Evolutionary conservation across 2,888 invertebrate genomes (phyloP), one percentile per base, ranked within the genome.

Genomic region (Boloria euphrosyne): DNA sequence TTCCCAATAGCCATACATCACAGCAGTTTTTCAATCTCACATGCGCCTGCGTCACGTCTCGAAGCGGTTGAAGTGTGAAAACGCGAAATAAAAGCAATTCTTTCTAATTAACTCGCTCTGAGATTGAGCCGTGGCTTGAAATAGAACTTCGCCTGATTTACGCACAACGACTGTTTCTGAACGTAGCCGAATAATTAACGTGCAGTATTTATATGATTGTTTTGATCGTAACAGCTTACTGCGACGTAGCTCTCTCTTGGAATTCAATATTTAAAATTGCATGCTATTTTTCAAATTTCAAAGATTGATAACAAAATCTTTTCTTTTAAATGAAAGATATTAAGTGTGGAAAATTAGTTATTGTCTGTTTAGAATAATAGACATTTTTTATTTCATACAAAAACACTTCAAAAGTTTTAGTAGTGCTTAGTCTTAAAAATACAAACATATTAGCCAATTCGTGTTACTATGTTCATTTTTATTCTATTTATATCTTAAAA

Each of bases 1-100:
- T 65, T 65, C 77, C 73, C 75, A 76, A 77, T 75, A 74, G 78
- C 76, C 70, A 81, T 83, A 80, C 81, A 83, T 88, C 84, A 86
- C 80, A 78, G 75, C 77, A 82, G 80, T 84, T 58, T 86, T 87
- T 85, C 80, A 31, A 63, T 66, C 55, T 63, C 44, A 10, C 49
- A 57, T 79, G 73, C 78, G 77, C 77, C 82, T 84, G 81, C 83
- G 88, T 89, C 89, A 87, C 81, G 77, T 81, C 80, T 79, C 76
- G 75, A 69, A 13, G 44, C 79, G 78, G 81, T 78, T 78, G 82
- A 82, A 84, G 86, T 87, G 89, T 87, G 88, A 86, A 87, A 87
- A 85, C 85, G 89, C 87, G 80, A 90, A 91, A 92, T 91, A 92
- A 92, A 90, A 91, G 88, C 90, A 88, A 91, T 92, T 90, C 90